Base-by-base conservation (phyloP, 2,797 vertebrate species). In the Glossophaga mutica region DNA sequence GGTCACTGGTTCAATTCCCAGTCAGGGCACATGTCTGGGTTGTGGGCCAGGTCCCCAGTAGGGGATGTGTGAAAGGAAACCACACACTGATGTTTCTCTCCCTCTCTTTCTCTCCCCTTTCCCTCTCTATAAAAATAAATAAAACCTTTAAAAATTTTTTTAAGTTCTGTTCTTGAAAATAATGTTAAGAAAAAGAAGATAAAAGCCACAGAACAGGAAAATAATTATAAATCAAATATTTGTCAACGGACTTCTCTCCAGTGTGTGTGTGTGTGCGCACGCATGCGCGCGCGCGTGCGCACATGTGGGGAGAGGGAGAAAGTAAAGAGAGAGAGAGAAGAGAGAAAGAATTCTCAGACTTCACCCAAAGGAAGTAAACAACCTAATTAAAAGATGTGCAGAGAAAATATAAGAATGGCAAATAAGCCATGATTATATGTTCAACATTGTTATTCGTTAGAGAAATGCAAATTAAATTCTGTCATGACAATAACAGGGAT, bases 381-480 rank as follows among this genome's bases (percentile, higher is more conserved):
- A 37, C 46, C 42, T 18, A 59, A 81, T 86, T 32, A 65, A 68
- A 96, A 70, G 26, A 73, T 57, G 48, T 57, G 26, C 29, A 90
- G 93, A 89, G 21, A 62, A 39, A 55, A 88, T 65, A 34, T 34
- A 90, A 77, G 26, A n/a, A 68, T 55, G 21, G 8, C 29, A 91
- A 96, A 62, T 55, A 92, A 78, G 50, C 22, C 68, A 89, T 26
- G 9, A 90, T 96, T 83, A 68, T 50, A 70, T 21, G 34, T 65
- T 46, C 26, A 74, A 74, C 71, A 74, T 32, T 74, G 26, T 74
- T 74, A 74, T 32, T 46, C 42, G 46, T 59, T 87, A 96, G 5
- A n/a, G 19, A 96, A 88, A 88, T 48, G 48, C 21, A 88, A 82
- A 82, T 74, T 82, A 55, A 94, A 89, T 46, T 92, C 24, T 74